Evolutionary conservation across 2,888 invertebrate species (phyloP), one percentile per base, ranked within the genome.

Genomic region (Pachliopta kotzebuea): DNA sequence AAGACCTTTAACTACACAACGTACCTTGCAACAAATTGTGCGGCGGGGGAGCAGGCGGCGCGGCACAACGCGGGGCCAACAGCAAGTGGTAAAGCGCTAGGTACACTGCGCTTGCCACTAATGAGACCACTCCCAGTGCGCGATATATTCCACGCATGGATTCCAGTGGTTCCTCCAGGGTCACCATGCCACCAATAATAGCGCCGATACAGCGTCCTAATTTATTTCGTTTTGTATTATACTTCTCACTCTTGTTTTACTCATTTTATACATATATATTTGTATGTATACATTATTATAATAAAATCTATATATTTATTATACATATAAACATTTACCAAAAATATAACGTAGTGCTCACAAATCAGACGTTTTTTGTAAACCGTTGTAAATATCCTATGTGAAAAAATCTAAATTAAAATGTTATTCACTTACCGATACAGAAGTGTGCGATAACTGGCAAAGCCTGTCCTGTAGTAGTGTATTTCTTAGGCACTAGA

Each of bases 361-460:
- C n/a, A n/a, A n/a, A n/a, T n/a, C n/a, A n/a, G n/a, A n/a, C n/a
- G n/a, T n/a, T n/a, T n/a, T n/a, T n/a, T n/a, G n/a, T n/a, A n/a
- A n/a, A n/a, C n/a, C n/a, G n/a, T n/a, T n/a, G n/a, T n/a, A n/a
- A n/a, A n/a, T n/a, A n/a, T n/a, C n/a, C n/a, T n/a, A n/a, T n/a
- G n/a, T n/a, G n/a, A n/a, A n/a, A n/a, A n/a, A n/a, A n/a, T 18
- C 18, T 8, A 4, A 62, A 55, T 53, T 18, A 45, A 59, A 3
- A 56, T 20, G 37, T 42, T 62, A 53, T n/a, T 24, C 61, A 68
- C 78, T 76, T 69, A 88, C 88, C 88, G 56, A 88, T 89, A 76
- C 96, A 96, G 81, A 96, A 96, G 86, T 96, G 96, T 65, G 96
- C 95, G 75, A 96, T 93, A 54, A 96, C 95, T 1, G 95, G 95